phyloP scores from a whole-genome alignment of 2,797 vertebrate genomes.

The Nannoperca obscura region DNA sequence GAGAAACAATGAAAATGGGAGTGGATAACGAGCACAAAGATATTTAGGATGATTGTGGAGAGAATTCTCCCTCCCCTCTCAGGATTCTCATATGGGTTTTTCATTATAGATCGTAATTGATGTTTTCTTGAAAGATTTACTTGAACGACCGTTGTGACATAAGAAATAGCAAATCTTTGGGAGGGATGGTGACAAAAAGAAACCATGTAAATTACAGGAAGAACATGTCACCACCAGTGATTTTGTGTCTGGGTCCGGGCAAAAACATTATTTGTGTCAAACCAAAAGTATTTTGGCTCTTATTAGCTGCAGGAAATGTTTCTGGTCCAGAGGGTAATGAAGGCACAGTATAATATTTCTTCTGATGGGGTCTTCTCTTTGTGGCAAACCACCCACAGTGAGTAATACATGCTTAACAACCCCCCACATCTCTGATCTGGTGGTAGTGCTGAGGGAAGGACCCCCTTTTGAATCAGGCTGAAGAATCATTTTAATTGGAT shows the following conservation, averaged over 20 bases:
- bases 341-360: conserved; percentile 65
- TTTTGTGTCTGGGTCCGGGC: conserved; percentile 18
- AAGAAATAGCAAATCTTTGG: conserved; percentile 68
- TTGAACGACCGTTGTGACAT: conserved; percentile 74
- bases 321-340: conserved; percentile 65
- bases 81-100: conserved; percentile 76
- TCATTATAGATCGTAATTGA: conserved; percentile 90
- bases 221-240: conserved; percentile 24
- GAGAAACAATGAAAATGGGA: conserved; percentile 56
- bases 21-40: conserved; percentile 57
- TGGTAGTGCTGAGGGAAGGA: conserved; percentile 36
- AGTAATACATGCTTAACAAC: conserved; percentile 71
- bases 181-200: conserved; percentile 55
- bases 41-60: conserved; percentile 82
- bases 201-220: conserved; percentile 33
- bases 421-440: conserved; percentile 67
- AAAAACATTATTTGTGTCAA: conserved; percentile 51
- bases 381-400: conserved; percentile 70
- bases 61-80: conserved; percentile 72
- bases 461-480: conserved; percentile 66
- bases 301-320: conserved; percentile 61
- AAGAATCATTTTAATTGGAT: conserved; percentile 79
- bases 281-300: conserved; percentile 50
- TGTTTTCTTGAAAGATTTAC: conserved; percentile 86
- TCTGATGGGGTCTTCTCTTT: conserved; percentile 65